These are phyloP conservation scores for Chaitophorus viminalis DNA, from an alignment of 2,888 invertebrate species.

Conservation along the genomic window DNA sequence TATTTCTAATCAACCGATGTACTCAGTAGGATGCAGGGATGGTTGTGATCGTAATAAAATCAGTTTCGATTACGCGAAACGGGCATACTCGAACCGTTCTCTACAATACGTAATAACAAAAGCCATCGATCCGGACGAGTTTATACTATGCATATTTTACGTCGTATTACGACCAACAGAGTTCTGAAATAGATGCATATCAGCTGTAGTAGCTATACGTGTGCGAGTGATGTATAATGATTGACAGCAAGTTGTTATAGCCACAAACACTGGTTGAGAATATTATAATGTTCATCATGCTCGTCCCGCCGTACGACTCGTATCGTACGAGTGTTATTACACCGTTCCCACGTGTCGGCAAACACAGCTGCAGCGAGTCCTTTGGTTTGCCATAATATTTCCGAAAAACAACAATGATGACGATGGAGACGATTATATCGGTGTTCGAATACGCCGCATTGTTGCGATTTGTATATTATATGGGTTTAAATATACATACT, in stretches of 20 bases:
- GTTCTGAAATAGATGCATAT: background rate
- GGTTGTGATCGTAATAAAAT: background rate
- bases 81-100: background rate
- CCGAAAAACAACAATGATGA: background rate
- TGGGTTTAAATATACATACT: no score
- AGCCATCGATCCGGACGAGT: background rate
- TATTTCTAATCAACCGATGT: background rate
- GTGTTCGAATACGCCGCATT: no score
- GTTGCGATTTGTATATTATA: no score
- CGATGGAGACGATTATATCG: no score
- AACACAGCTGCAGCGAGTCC: background rate
- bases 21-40: no score
- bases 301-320: background rate
- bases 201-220: background rate
- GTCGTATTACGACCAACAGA: background rate
- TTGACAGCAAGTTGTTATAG: background rate
- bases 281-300: no score
- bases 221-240: background rate
- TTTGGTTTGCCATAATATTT: background rate
- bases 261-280: background rate
- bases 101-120: background rate
- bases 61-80: background rate
- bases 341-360: background rate
- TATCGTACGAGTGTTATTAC: background rate
- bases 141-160: background rate